Evolutionary conservation across 1,140 invertebrate species (phyloP), one percentile per base, ranked within the genome.

Genomic region (Watersipora subatra): DNA sequence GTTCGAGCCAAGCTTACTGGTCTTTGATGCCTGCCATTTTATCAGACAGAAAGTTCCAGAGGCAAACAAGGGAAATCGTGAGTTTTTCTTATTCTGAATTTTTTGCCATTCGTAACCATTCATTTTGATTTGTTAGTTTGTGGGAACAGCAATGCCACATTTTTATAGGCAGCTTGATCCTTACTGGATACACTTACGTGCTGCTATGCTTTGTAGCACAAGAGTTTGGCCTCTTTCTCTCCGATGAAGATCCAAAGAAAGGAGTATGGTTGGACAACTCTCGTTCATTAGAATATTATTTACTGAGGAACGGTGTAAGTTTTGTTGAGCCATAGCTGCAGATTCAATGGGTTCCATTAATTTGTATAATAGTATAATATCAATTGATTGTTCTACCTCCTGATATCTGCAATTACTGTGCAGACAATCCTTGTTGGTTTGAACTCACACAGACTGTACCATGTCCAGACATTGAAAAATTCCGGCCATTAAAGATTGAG

Each of bases 191-290:
- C n/a, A 46, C n/a, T 46, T 7, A 12, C 7, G n/a, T 46, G 34
- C 34, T 46, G 34, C 34, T n/a, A 7, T 46, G 34, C n/a, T 46
- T 7, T 46, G 34, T 70, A 97, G 93, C 90, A 1, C 91, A 92
- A 83, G 93, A 99, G 76, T 99, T 93, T 84, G 95, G 96, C 0
- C 82, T 99, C 19, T 98, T 98, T 80, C 84, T 98, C 66, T 87
- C 92, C 24, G 93, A 97, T 73, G 94, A 97, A 73, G 92, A 97
- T 80, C 89, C 88, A 67, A 95, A 93, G 78, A 95, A 95, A 75
- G 95, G 94, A 27, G 90, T 97, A 61, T 99, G 96, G 96, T 81
- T 99, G 70, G 96, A 99, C 77, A 87, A 91, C 12, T 92, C 88
- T 1, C 83, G 93, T 63, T 91, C 88, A 70, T 83, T 99, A 62